phyloP scores from a whole-genome alignment of 2,888 invertebrate species.

The Eupelmus urozonus region DNA sequence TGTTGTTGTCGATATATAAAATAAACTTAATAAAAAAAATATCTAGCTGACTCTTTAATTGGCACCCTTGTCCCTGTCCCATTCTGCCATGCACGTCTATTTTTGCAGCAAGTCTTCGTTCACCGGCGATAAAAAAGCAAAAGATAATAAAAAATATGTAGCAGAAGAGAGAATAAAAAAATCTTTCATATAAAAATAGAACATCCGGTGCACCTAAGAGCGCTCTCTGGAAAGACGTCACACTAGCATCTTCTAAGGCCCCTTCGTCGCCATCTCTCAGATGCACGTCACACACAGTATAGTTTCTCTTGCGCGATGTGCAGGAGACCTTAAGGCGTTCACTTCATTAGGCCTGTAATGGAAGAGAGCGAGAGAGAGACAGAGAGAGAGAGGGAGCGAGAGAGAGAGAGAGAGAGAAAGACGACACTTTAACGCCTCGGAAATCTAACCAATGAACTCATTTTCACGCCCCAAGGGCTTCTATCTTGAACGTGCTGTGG shows the following conservation, averaged over 20 bases:
- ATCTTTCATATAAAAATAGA: constrained; percentile 40
- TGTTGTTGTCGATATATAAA: constrained; percentile 78
- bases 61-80: neutral
- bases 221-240: constrained; percentile 48
- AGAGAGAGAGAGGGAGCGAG: too few species aligned
- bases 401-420: constrained; percentile 43
- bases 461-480: constrained; percentile 68
- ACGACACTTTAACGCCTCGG: constrained; percentile 73
- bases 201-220: constrained; percentile 26
- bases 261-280: neutral
- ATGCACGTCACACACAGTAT: constrained; percentile 29
- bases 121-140: neutral
- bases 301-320: constrained; percentile 62
- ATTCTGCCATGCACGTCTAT: neutral
- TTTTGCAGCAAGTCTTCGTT: too few species aligned
- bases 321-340: constrained; percentile 69
- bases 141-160: constrained; percentile 7
- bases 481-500: constrained; percentile 35
- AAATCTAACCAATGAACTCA: constrained; percentile 74
- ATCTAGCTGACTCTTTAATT: constrained; percentile 60
- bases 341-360: constrained; percentile 71
- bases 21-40: constrained; percentile 78
- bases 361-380: constrained; percentile 56
- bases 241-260: constrained; percentile 56
- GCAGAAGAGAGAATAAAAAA: constrained; percentile 14